Evolutionary conservation across 2,888 invertebrate genomes (phyloP).

Genomic region (Tromatobia lineatoria): DNA sequence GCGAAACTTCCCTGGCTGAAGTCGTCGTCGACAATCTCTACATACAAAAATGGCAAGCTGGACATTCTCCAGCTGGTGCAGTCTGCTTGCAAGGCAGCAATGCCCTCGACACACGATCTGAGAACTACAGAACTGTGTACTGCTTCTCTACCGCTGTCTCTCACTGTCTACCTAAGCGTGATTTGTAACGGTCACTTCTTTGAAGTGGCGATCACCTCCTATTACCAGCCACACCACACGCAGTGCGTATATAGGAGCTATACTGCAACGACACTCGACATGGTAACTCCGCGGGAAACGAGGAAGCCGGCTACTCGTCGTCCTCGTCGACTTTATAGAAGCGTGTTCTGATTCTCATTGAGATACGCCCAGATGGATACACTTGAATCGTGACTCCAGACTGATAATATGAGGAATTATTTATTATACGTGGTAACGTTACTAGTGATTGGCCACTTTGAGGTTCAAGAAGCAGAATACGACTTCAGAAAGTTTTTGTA

Average conservation of each 20-base stretch:
- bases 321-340: conserved; percentile 62
- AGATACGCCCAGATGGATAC: conserved; percentile 43
- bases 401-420: conserved; percentile 24
- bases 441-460: not conserved
- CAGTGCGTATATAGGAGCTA: conserved; percentile 47
- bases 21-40: conserved; percentile 42
- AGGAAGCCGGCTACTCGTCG: conserved; percentile 72
- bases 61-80: conserved; percentile 74
- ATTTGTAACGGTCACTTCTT: conserved; percentile 75
- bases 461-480: too few relatives aligned
- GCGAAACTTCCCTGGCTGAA: conserved; percentile 8
- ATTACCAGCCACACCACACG: conserved; percentile 33
- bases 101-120: conserved; percentile 58
- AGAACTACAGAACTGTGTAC: conserved; percentile 28
- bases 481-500: too few relatives aligned
- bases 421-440: not conserved
- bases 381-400: conserved; percentile 1
- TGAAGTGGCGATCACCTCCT: conserved; percentile 70
- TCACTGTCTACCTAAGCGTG: conserved; percentile 69
- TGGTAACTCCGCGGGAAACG: conserved; percentile 56
- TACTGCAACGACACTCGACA: conserved; percentile 36
- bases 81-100: conserved; percentile 70
- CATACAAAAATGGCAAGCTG: conserved; percentile 78
- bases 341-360: conserved; percentile 45
- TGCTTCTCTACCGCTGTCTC: conserved; percentile 52